A percentile compares a stretch with the other conserved stretches of the same genome.
Evolutionary conservation across 2,113 vertebrate species (phyloP).

Genomic region (Anseranas semipalmata): DNA sequence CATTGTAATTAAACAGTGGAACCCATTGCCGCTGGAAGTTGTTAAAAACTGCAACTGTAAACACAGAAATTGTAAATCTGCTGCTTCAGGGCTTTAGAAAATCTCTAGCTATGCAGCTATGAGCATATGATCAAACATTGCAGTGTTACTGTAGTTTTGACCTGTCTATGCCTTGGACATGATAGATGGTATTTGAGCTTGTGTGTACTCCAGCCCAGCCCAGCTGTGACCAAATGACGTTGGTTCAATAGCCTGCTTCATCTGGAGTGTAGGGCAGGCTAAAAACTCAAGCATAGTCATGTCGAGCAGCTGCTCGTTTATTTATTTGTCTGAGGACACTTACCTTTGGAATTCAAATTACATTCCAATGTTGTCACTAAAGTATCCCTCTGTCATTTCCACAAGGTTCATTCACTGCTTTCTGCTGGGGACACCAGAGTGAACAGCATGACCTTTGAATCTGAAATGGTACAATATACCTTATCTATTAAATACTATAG

Average conservation of each 20-base stretch:
- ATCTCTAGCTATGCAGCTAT: neutral
- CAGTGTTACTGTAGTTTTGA: fast-evolving
- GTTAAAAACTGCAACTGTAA: neutral
- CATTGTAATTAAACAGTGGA: neutral
- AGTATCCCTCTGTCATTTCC: neutral
- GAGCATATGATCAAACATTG: neutral
- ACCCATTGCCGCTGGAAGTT: neutral
- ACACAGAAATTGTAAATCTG: neutral
- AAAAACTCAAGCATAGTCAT: neutral
- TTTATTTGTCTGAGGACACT: neutral
- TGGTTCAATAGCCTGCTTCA: neutral
- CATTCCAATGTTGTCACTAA: neutral
- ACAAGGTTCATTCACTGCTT: neutral
- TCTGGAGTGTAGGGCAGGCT: neutral
- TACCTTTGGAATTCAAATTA: neutral
- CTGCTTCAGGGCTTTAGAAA: neutral
- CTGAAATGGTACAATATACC: neutral
- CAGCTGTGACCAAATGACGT: neutral
- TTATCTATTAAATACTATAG: neutral
- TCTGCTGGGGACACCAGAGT: neutral
- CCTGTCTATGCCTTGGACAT: neutral
- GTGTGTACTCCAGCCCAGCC: neutral
- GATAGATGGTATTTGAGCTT: neutral
- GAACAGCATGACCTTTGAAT: neutral
- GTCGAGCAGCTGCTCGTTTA: neutral